Evolutionary conservation across 2,797 vertebrate species (phyloP), one percentile per base, ranked within the genome.

Genomic region (Sebastes itinus): DNA sequence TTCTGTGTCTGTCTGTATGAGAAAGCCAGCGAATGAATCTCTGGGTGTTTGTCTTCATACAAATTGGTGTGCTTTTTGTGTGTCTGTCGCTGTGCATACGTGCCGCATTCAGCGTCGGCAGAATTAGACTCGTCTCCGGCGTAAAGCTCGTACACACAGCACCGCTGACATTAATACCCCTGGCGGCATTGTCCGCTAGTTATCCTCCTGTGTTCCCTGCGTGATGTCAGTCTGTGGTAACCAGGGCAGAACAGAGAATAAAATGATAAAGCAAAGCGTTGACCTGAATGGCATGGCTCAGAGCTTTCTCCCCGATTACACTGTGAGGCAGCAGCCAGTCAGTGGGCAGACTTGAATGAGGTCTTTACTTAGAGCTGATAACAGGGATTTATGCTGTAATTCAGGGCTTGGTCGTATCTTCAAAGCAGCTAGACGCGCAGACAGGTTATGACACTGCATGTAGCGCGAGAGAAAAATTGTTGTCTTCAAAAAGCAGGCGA

Each of bases 361-460:
- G 85, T 85, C 84, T 92, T 91, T 87, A 83, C 88, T 88, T 79
- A 32, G 71, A 81, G 76, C 77, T 85, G 87, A 92, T 89, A 89
- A 88, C 82, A 59, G 85, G 88, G 75, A 88, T 93, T 92, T 76
- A 78, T 75, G 65, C 82, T 82, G 78, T 85, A 82, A 88, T 87
- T 88, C 87, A 62, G 35, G 66, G 61, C 75, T 59, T 11, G 73
- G 81, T 83, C 66, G 10, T 74, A 77, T 82, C 82, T 79, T 81
- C 38, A 82, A 79, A 84, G 83, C 14, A 64, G 81, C 62, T 32
- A 65, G 72, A 70, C 16, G 11, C 4, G 1, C 54, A 54, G 75
- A 80, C 52, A 56, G 83, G 81, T 89, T 81, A 80, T 71, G 81
- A 84, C 87, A 85, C 82, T 23, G 61, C 61, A 12, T 83, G 80